Conservation (phyloP, 2,888 invertebrate genomes). For the Drosophila infuscata region DNA sequence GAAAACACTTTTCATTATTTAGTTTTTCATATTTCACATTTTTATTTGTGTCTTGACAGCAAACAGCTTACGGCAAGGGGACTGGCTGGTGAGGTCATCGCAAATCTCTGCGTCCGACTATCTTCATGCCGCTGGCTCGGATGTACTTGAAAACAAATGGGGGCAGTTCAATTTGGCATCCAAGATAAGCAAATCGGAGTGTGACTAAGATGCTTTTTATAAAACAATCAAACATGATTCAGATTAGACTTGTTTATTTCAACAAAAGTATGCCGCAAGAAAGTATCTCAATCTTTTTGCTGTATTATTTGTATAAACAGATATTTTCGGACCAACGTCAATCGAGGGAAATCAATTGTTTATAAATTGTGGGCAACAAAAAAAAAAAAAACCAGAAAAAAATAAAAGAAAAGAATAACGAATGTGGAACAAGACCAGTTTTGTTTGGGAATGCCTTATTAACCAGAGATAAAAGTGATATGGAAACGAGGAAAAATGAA, state of each 20-base stretch:
- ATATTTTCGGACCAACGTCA: conserved; percentile 39
- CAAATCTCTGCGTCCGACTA: conserved; percentile 42
- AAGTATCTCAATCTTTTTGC: conserved; percentile 33
- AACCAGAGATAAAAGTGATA: conserved; percentile 6
- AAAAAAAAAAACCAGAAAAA: neutral
- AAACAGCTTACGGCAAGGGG: neutral
- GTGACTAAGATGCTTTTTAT: conserved; percentile 19
- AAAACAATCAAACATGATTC: neutral
- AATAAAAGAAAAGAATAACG: neutral
- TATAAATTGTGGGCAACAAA: conserved; percentile 22
- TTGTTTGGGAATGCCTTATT: conserved; percentile 24
- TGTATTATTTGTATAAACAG: conserved; percentile 38
- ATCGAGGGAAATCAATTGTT: conserved; percentile 38
- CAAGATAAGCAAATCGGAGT: conserved; percentile 2
- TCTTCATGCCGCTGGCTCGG: neutral
- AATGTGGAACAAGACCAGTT: conserved; percentile 14
- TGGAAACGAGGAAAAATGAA: conserved; percentile 7
- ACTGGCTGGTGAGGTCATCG: conserved; percentile 48
- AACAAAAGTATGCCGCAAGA: conserved; percentile 3
- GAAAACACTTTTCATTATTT: conserved; percentile 79
- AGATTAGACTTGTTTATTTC: conserved; percentile 2
- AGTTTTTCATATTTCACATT: conserved; percentile 77
- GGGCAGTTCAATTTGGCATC: neutral
- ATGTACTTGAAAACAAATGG: conserved; percentile 8
- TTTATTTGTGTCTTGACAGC: conserved; percentile 47